Base-by-base conservation (phyloP, 1,140 invertebrate species). In the Mactra quadrangularis region DNA sequence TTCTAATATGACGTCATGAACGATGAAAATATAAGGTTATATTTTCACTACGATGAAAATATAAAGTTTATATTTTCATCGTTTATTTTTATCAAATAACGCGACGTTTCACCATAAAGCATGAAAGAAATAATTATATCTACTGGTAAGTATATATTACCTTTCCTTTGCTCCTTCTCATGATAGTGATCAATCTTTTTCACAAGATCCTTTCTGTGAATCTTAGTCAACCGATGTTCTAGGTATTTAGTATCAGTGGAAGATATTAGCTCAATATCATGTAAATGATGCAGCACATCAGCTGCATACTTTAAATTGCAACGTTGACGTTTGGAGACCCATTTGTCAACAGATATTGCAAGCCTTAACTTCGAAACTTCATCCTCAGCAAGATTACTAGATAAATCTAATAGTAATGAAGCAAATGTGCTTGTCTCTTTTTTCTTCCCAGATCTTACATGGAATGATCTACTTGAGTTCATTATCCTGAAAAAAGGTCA, bases 371-470 rank as follows among this genome's bases (percentile, higher is more conserved):
- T 3, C 22, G 22, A 31, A 0, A 72, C 19, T 17, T 72, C 70
- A 3, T 74, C 55, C 1, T 25, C 35, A 22, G 52, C 41, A 52
- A 74, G 3, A 11, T 25, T 15, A 13, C 11, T 25, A 29, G 71
- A 59, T 6, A 74, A 25, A 0, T 74, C 71, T 9, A 74, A 59
- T 22, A 74, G 19, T 25, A 74, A 59, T 15, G 53, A 45, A 0
- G 71, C 25, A 29, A 52, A 74, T 27, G 71, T 52, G 13, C 55
- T 57, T 25, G 71, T 41, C 33, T 45, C 53, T 45, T 25, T 74
- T 0, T 25, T 3, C n/a, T 31, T 57, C 3, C 25, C 71, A 41
- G 55, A 41, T 15, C 38, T 41, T 41, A 6, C 38, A 7, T 7
- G 6, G 15, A 41, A 7, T 7, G 38, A 41, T 41, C 38, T 15